phyloP scores from a whole-genome alignment of 2,113 vertebrate species.

The Equus quagga region DNA sequence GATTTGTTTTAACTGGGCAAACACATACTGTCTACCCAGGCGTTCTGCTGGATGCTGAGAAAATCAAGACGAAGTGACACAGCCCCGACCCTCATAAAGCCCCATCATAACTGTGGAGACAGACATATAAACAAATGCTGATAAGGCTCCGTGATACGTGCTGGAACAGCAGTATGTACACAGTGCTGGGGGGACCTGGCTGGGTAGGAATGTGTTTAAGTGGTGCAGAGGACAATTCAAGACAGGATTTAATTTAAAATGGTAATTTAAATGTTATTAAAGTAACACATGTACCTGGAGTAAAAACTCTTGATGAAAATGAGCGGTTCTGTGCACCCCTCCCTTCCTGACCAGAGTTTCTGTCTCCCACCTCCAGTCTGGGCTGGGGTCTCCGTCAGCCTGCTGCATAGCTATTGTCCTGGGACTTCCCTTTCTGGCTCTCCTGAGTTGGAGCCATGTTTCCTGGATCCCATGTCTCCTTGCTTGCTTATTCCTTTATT shows the following conservation, averaged over 20 bases:
- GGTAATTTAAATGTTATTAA: constrained; percentile 29
- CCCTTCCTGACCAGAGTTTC: not conserved
- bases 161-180: not conserved
- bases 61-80: constrained; percentile 25
- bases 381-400: not conserved
- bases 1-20: not conserved
- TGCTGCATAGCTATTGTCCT: not conserved
- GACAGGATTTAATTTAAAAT: not conserved
- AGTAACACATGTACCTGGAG: not conserved
- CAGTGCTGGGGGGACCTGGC: not conserved
- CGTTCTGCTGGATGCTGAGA: constrained; percentile 13
- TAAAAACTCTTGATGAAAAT: not conserved
- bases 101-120: not conserved
- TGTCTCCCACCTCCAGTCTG: not conserved
- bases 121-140: not conserved
- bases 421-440: not conserved
- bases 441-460: not conserved
- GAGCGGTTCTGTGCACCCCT: not conserved
- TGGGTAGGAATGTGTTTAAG: not conserved
- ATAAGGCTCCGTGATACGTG: not conserved
- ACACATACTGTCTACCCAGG: not conserved
- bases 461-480: not conserved
- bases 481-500: not conserved
- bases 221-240: not conserved
- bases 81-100: not conserved